Evolutionary conservation across 1,140 invertebrate genomes (phyloP).

Genomic region (Ceratosolen fusciceps): DNA sequence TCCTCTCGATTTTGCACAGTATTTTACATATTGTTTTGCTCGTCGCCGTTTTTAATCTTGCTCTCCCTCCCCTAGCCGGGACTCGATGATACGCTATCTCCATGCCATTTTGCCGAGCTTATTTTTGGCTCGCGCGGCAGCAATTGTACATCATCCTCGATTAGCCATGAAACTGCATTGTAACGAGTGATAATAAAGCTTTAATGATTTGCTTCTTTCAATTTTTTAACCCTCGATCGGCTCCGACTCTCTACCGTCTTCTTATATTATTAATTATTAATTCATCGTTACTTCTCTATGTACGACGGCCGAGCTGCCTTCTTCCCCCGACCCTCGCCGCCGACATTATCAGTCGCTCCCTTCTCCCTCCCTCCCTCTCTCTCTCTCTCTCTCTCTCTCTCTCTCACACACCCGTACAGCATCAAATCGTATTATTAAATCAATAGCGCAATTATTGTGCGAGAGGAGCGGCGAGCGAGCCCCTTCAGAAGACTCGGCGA

Average conservation of each 20-base stretch:
- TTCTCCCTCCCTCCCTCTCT: neutral
- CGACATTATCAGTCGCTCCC: too few relatives aligned
- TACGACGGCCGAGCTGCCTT: neutral
- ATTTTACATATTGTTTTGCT: too few relatives aligned
- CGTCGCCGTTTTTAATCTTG: neutral
- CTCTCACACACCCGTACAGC: too few relatives aligned
- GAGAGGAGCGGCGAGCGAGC: neutral
- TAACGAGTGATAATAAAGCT: constrained; percentile 40
- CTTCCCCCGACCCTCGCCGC: neutral
- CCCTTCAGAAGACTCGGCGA: too few relatives aligned
- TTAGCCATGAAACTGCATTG: constrained; percentile 33
- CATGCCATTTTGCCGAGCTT: neutral
- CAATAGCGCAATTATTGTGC: neutral
- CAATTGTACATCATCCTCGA: neutral
- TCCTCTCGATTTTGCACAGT: too few relatives aligned
- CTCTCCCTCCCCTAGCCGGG: neutral
- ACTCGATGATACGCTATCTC: neutral
- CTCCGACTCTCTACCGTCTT: too few relatives aligned
- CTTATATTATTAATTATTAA: too few relatives aligned
- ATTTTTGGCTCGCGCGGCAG: constrained; percentile 18
- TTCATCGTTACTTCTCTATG: neutral
- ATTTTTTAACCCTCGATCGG: neutral
- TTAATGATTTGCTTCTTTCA: constrained; percentile 29
- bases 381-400: neutral
- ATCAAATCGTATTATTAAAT: neutral